phyloP scores from a whole-genome alignment of 1,140 invertebrate species.

The Ridgeia piscesae region DNA sequence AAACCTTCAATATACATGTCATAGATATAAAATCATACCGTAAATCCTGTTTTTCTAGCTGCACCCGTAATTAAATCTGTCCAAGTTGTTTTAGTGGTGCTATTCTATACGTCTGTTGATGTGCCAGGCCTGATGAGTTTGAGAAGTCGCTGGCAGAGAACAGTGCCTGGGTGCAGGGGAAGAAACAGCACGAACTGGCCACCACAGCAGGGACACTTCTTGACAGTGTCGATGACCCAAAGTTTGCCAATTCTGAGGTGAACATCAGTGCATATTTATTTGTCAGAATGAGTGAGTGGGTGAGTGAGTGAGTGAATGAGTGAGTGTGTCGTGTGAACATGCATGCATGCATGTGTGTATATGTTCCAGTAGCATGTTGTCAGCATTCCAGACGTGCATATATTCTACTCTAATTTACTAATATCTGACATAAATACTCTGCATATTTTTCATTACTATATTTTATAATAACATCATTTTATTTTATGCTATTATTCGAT shows the following conservation, averaged over 20 bases:
- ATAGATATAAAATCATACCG: no score
- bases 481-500: no score
- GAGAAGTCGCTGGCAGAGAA: slow-evolving; percentile 34
- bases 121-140: slow-evolving; percentile 43
- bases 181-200: slow-evolving; percentile 58
- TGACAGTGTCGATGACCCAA: slow-evolving; percentile 64
- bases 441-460: no score
- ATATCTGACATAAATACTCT: no score
- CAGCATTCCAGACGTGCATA: no score
- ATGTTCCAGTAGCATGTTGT: no score
- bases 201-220: slow-evolving; percentile 65
- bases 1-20: no score
- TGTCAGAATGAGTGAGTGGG: background rate
- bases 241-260: slow-evolving; percentile 72
- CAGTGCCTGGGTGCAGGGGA: slow-evolving; percentile 21
- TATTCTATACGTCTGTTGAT: background rate
- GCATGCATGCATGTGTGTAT: no score
- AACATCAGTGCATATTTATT: background rate
- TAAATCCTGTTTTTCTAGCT: no score
- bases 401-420: no score
- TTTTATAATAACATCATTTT: no score
- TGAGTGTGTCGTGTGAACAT: background rate
- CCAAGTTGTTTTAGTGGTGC: background rate
- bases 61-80: background rate
- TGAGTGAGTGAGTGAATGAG: background rate